Conservation (phyloP, 2,797 vertebrate species). For the Heliangelus exortis region DNA sequence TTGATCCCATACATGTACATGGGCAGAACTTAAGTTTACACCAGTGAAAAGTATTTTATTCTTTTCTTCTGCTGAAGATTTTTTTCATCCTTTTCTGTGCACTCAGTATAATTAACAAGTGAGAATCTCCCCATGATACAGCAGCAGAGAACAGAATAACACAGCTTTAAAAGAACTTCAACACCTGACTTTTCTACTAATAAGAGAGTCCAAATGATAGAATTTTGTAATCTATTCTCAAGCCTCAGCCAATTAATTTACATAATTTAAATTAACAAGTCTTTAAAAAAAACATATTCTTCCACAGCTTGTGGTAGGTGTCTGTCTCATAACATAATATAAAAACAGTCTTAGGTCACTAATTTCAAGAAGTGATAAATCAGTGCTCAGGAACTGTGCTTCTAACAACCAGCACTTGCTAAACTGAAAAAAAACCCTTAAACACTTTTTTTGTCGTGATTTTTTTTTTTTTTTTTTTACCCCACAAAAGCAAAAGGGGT, state of each 20-base stretch:
- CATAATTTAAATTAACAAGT: constrained; percentile 76
- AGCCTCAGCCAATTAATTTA: constrained; percentile 75
- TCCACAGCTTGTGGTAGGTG: constrained; percentile 27
- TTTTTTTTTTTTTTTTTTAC: no score
- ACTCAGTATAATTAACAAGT: constrained; percentile 78
- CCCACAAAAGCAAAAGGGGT: not conserved
- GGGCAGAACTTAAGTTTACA: not conserved
- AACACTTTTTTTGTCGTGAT: no score
- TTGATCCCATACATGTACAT: not conserved
- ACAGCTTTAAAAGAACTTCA: constrained; percentile 73
- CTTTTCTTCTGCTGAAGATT: constrained; percentile 35
- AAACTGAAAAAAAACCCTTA: not conserved
- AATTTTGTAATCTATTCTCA: constrained; percentile 65
- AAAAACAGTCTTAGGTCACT: constrained; percentile 50
- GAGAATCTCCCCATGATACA: constrained; percentile 74
- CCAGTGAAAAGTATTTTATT: constrained; percentile 9
- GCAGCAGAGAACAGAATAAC: constrained; percentile 75
- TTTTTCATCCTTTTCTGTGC: constrained; percentile 43
- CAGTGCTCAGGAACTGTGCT: constrained; percentile 29
- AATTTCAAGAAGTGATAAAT: constrained; percentile 69
- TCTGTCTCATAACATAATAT: constrained; percentile 45
- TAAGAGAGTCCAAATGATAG: constrained; percentile 70
- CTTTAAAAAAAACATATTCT: constrained; percentile 62
- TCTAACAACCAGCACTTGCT: constrained; percentile 13
- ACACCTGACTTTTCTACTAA: constrained; percentile 79